Base-by-base conservation (phyloP, 2,888 invertebrate genomes). In the Microctonus hyperodae region DNA sequence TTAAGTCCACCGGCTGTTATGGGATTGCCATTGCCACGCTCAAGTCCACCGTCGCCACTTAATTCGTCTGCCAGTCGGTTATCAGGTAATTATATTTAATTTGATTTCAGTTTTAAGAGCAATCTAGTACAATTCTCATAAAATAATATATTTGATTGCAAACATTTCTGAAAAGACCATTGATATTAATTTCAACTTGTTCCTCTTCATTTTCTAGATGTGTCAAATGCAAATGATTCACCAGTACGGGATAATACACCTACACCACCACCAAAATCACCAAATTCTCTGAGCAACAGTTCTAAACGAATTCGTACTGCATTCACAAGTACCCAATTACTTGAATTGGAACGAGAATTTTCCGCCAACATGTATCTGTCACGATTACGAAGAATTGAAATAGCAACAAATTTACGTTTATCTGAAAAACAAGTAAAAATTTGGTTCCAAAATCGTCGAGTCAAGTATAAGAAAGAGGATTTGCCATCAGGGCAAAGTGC, bases 381-480 rank as follows among this genome's bases (percentile, higher is more conserved):
- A 0, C 88, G 97, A 50, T 84, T 97, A 73, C 87, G 97, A 61
- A 87, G 97, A 67, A 97, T 97, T 73, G 96, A 97, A 85, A 97
- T 97, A 64, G 97, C 97, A 3, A 95, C 94, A 31, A 90, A 92
- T 72, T 84, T 97, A 69, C 89, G 93, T 60, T 85, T 97, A 0
- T 95, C 95, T 0, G 97, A 97, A 84, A 97, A 97, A 80, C 97
- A 97, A 86, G 96, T 97, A 71, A 97, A 94, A 83, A 94, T 94
- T 73, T 95, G 96, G 97, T 97, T 97, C 85, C 95, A 97, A 83
- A 97, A 97, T 83, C 89, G 96, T 6, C 88, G 96, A 1, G 97
- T 97, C 0, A 97, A 97, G 83, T 89, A 94, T 84, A 97, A 97
- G 88, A 97, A 96, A 79, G 95, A 95, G 73, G 92, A 92, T 78